Conservation (phyloP, 2,797 vertebrate genomes). For the Falco biarmicus region DNA sequence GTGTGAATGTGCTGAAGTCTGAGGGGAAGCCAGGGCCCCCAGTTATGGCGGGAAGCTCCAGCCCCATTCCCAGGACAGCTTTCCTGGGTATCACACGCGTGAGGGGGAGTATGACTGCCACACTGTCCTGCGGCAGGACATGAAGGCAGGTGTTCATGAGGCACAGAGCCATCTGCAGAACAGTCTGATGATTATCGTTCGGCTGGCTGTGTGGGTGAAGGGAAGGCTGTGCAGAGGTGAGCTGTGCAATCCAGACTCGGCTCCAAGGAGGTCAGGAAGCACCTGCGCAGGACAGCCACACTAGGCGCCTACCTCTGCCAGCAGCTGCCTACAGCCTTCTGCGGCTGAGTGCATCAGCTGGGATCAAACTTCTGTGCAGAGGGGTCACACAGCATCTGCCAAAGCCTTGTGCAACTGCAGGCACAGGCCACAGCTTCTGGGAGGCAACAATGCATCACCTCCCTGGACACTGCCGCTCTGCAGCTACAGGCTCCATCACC, state of each 20-base stretch:
- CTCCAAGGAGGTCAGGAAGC: neutral
- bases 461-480: neutral
- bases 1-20: neutral
- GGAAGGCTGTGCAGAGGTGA: neutral
- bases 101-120: neutral
- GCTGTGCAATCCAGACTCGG: neutral
- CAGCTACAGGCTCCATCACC: neutral
- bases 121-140: neutral
- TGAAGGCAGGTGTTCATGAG: neutral
- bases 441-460: neutral
- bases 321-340: neutral
- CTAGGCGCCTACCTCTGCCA: neutral
- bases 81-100: neutral
- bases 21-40: neutral
- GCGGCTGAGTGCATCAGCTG: accelerated
- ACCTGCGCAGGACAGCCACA: neutral
- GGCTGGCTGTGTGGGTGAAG: neutral
- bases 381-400: accelerated
- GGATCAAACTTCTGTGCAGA: neutral
- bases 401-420: neutral
- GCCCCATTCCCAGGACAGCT: neutral
- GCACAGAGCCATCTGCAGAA: neutral
- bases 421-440: neutral
- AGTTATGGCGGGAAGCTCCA: neutral
- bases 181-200: neutral